Percentiles rank a stretch among this genome's conserved stretches.
These are phyloP conservation scores for Plebejus melissa DNA, from an alignment of 2,888 invertebrate genomes.

Conservation along the genomic window DNA sequence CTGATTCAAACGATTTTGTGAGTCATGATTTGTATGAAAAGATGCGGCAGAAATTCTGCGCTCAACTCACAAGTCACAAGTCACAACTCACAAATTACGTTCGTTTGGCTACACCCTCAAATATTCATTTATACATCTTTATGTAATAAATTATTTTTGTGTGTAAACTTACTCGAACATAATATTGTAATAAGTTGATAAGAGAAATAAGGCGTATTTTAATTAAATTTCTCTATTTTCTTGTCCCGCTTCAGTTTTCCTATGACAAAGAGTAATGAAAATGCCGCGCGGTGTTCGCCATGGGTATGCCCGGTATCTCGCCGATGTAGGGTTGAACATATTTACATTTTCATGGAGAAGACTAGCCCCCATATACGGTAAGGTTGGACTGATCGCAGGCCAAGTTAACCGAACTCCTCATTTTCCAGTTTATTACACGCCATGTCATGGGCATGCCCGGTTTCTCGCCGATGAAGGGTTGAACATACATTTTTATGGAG, in stretches of 20 bases:
- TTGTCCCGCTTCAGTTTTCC: conserved; percentile 55
- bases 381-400: too few relatives aligned
- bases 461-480: conserved; percentile 39
- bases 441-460: conserved; percentile 45
- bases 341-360: neutral
- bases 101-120: too few relatives aligned
- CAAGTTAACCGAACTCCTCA: too few relatives aligned
- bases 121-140: too few relatives aligned
- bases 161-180: neutral
- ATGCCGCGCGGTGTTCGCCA: conserved; percentile 49
- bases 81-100: too few relatives aligned
- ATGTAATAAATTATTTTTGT: neutral
- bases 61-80: too few relatives aligned
- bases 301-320: conserved; percentile 47
- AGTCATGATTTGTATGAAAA: too few relatives aligned
- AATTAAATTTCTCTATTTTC: conserved; percentile 63
- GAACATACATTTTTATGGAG: neutral
- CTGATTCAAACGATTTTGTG: too few relatives aligned
- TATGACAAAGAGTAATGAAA: conserved; percentile 64
- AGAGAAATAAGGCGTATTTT: conserved; percentile 39
- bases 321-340: conserved; percentile 13
- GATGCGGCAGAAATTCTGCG: too few relatives aligned
- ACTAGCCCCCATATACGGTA: neutral
- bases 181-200: conserved; percentile 8
- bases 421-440: too few relatives aligned